Evolutionary conservation across 2,113 vertebrate species (phyloP).

Genomic region (Brevimyrus niger): DNA sequence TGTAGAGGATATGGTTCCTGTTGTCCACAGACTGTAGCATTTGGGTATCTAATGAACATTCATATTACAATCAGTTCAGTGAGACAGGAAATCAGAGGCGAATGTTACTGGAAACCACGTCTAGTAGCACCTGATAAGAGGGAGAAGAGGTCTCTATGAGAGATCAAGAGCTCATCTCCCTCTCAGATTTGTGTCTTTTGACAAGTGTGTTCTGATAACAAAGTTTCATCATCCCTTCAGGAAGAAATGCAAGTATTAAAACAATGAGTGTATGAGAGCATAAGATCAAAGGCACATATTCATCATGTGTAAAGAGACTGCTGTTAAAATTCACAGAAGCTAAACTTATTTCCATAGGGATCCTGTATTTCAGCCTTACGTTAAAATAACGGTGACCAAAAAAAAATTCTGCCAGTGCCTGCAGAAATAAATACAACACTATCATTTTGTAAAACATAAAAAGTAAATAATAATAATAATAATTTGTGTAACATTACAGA

Average conservation of each 20-base stretch:
- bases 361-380: neutral
- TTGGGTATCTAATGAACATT: neutral
- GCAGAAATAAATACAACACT: neutral
- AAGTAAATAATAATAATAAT: neutral
- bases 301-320: neutral
- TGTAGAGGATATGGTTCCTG: neutral
- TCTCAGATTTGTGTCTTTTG: neutral
- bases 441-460: neutral
- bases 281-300: neutral
- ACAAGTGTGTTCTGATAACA: neutral
- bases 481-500: neutral
- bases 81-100: neutral
- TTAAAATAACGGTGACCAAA: neutral
- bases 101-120: neutral
- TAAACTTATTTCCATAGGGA: neutral
- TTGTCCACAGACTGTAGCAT: neutral
- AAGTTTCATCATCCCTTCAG: neutral
- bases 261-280: neutral
- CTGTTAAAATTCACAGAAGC: neutral
- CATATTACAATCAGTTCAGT: neutral
- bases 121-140: neutral
- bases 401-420: neutral
- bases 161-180: neutral
- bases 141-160: neutral
- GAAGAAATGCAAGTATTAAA: neutral